These are phyloP conservation scores for Myripristis murdjan DNA, from an alignment of 2,797 vertebrate species.

Conservation along the genomic window DNA sequence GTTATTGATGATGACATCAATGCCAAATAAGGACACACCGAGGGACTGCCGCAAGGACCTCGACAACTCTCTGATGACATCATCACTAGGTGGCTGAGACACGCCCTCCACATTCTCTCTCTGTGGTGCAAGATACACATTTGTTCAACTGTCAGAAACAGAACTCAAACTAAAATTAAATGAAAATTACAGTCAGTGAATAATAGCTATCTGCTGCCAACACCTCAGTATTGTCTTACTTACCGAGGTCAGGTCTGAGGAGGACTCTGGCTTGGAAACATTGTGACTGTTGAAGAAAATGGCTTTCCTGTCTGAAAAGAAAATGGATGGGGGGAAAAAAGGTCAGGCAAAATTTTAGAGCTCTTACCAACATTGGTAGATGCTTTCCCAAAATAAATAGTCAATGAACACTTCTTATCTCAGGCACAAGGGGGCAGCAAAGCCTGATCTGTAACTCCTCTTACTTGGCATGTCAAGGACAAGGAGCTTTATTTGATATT, in stretches of 20 bases:
- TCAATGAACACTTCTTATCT: neutral
- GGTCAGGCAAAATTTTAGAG: neutral
- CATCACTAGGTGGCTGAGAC: conserved; percentile 91
- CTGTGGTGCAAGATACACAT: conserved; percentile 75
- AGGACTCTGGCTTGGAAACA: conserved; percentile 98
- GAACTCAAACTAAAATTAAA: neutral
- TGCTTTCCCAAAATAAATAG: neutral
- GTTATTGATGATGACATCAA: conserved; percentile 99
- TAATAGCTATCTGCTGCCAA: neutral
- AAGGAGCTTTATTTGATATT: neutral
- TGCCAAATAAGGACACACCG: conserved; percentile 96
- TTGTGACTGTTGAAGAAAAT: conserved; percentile 99
- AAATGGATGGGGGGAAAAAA: conserved; percentile 7
- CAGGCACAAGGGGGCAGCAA: conserved; percentile 76
- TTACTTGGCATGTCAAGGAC: neutral
- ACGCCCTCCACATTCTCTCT: conserved; percentile 96
- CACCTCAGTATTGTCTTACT: conserved; percentile 61
- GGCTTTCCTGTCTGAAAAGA: conserved; percentile 92
- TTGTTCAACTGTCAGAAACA: neutral
- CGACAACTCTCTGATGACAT: conserved; percentile 95
- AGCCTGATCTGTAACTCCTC: conserved; percentile 23
- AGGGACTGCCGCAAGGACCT: conserved; percentile 91
- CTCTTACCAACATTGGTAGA: neutral
- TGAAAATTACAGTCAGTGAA: accelerated
- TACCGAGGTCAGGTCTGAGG: conserved; percentile 96